Conservation (phyloP, 2,113 vertebrate species). For the Elaphurus davidianus region DNA sequence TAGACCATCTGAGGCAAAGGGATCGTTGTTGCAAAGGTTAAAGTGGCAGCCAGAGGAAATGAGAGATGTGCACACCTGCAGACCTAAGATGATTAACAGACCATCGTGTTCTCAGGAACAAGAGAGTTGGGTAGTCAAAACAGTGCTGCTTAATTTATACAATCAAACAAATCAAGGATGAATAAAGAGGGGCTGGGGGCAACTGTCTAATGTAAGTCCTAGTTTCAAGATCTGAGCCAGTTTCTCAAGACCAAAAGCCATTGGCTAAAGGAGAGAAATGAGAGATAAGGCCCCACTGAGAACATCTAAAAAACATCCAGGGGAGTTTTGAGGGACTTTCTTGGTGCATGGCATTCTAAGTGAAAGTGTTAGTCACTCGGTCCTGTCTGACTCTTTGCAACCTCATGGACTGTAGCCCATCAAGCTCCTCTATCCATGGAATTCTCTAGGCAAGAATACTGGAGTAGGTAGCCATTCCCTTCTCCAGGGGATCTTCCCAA, state of each 20-base stretch:
- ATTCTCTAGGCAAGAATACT: neutral
- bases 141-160: neutral
- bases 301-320: neutral
- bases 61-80: neutral
- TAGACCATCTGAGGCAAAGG: neutral
- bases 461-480: neutral
- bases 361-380: accelerated
- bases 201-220: neutral
- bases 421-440: neutral
- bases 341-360: too few relatives aligned
- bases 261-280: neutral
- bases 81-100: neutral
- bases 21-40: neutral
- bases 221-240: neutral
- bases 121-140: neutral
- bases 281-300: neutral
- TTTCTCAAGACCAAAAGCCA: neutral
- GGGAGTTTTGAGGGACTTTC: neutral
- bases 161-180: neutral
- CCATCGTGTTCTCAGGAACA: neutral
- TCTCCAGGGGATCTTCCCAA: neutral
- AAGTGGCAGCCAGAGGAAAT: neutral
- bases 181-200: neutral
- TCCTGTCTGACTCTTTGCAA: neutral
- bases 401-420: neutral